phyloP scores from a whole-genome alignment of 2,113 vertebrate species.

The Neogobius melanostomus region DNA sequence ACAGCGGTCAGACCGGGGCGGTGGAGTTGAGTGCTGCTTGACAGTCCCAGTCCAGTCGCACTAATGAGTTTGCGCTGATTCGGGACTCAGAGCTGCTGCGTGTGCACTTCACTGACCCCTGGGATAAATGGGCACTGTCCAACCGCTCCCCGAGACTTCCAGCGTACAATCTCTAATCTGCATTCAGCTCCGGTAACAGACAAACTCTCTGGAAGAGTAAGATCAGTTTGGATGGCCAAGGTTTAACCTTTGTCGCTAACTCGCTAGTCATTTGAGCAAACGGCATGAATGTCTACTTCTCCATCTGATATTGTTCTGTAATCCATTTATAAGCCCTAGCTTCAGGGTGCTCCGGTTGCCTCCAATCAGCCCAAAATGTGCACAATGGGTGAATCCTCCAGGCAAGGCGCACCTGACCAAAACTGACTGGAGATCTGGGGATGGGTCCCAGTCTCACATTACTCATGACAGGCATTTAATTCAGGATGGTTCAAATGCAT shows the following conservation, averaged over 20 bases:
- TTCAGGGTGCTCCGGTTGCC: no score
- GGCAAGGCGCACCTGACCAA: no score
- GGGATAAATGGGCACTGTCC: conserved; percentile 3
- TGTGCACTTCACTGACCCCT: conserved; percentile 42
- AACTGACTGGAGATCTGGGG: no score
- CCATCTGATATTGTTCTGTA: not conserved
- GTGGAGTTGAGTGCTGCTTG: not conserved
- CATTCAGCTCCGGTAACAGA: not conserved
- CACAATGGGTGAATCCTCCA: no score
- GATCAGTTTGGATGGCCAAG: no score
- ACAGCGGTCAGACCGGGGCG: not conserved
- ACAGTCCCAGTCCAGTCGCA: conserved; percentile 9
- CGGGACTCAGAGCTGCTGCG: conserved; percentile 28
- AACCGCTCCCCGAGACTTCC: conserved; percentile 28
- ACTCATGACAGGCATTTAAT: no score
- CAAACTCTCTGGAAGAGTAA: no score
- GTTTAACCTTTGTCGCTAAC: not conserved
- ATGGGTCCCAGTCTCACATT: no score
- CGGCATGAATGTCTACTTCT: not conserved
- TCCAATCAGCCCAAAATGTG: no score
- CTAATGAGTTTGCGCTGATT: conserved; percentile 41
- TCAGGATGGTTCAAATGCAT: no score
- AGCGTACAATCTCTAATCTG: conserved; percentile 34
- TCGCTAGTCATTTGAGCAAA: not conserved
- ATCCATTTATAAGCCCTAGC: no score